Conservation (phyloP, 2,888 invertebrate species). For the Hypselothyrea guttata region DNA sequence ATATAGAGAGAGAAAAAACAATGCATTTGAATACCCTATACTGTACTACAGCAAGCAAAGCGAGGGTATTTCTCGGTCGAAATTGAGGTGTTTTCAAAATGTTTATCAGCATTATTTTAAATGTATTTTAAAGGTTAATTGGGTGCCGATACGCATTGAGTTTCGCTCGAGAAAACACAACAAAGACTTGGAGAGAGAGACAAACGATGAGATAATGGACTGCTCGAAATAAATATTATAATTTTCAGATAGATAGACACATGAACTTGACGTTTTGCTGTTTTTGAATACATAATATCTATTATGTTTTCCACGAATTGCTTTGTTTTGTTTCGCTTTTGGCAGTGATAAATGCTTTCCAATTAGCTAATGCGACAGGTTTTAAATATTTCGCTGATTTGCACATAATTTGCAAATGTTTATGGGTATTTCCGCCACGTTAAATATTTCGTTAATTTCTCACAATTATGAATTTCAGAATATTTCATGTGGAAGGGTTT, state of each 20-base stretch:
- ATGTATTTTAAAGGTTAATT: conserved; percentile 66
- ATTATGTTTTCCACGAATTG: conserved; percentile 9
- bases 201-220: conserved; percentile 35
- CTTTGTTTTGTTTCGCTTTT: background rate
- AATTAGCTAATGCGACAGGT: conserved; percentile 17
- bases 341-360: conserved; percentile 15
- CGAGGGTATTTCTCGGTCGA: background rate
- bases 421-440: background rate
- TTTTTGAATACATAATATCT: too few species aligned
- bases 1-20: conserved; percentile 12
- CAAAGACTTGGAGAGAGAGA: conserved; percentile 10
- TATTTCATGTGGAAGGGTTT: background rate
- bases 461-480: too few species aligned
- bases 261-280: background rate
- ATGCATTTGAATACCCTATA: conserved; percentile 1
- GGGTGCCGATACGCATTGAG: conserved; percentile 44
- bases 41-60: too few species aligned
- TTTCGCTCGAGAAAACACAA: background rate
- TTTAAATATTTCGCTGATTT: conserved; percentile 6
- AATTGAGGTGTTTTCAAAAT: conserved; percentile 4
- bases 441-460: too few species aligned
- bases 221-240: conserved; percentile 24
- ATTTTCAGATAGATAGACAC: conserved; percentile 8
- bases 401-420: conserved; percentile 5
- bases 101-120: conserved; percentile 8